Base-by-base conservation (phyloP, 2,888 invertebrate species). In the Brenthis daphne region DNA sequence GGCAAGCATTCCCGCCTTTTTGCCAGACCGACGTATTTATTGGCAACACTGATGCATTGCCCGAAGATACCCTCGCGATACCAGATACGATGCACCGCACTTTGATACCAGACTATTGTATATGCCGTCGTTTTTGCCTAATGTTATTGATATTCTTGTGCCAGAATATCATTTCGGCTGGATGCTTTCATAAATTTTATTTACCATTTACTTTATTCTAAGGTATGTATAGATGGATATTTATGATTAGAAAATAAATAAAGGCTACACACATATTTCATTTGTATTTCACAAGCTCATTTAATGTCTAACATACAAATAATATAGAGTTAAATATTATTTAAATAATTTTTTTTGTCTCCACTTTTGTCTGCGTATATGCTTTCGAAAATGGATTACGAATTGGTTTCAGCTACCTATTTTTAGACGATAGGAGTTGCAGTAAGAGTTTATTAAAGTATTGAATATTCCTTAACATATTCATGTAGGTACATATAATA, bases 21-120 rank as follows among this genome's bases (percentile, higher is more conserved):
- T 90, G 83, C 77, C 80, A 80, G 83, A 63, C 84, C 80, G 83
- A 86, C 84, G 85, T 90, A 89, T 91, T 90, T 90, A 90, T 88
- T 87, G 88, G 56, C 86, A 84, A 85, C 85, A 85, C 86, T 85
- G 85, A 84, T 83, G 83, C 78, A 76, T 75, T 76, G 76, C 79
- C 75, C 74, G 75, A 77, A 77, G 80, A 67, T 67, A 67, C 63
- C 67, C 67, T 77, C 74, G 71, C 82, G 85, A 87, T 88, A 82
- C 85, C 85, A 87, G 85, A 86, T 87, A 86, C 84, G 86, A 89
- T 87, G 80, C 85, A 83, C 85, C 80, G 82, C 78, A 81, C 82
- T 79, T 78, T 78, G 84, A 86, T 88, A 87, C 82, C 81, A 80
- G 79, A 77, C 88, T 85, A 89, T 90, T 89, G 89, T 89, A 82